Evolutionary conservation across 2,888 invertebrate genomes (phyloP).

Genomic region (Dicyrtomina minuta): DNA sequence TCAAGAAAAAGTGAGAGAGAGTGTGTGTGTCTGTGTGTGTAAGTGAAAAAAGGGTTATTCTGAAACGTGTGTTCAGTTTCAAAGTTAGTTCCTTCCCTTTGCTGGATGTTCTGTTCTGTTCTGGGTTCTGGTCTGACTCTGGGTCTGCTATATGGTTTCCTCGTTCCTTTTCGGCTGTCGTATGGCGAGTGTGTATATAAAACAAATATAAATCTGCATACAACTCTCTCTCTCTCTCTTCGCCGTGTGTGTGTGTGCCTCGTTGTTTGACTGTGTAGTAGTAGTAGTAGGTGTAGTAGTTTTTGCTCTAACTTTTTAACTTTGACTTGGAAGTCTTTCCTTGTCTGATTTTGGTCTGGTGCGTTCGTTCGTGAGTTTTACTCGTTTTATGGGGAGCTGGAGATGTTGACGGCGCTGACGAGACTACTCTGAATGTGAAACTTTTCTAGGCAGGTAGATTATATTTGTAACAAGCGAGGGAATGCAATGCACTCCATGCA

Average conservation of each 20-base stretch:
- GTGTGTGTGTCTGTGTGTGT: background rate
- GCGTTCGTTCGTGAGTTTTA: constrained; percentile 5
- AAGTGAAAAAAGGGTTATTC: constrained; percentile 15
- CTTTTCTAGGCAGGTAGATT: constrained; percentile 25
- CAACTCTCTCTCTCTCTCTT: constrained; percentile 3
- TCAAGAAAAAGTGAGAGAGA: background rate
- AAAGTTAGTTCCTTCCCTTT: constrained; percentile 3
- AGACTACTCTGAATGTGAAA: constrained; percentile 19
- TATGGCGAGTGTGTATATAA: background rate
- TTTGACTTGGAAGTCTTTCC: background rate
- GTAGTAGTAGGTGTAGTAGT: background rate
- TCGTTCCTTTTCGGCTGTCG: background rate
- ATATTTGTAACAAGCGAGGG: constrained; percentile 28
- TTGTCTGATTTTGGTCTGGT: background rate
- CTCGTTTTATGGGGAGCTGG: constrained; percentile 11
- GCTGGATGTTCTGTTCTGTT: background rate
- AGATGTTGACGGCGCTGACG: constrained; percentile 11
- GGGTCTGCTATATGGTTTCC: background rate
- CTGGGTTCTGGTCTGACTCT: background rate
- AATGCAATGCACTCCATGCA: too few relatives aligned
- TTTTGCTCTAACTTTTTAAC: background rate
- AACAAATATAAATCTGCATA: constrained; percentile 19
- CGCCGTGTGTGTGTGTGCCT: too few relatives aligned
- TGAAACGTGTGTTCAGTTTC: background rate
- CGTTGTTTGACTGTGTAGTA: background rate